Conservation (phyloP, 2,113 vertebrate species). For the Athene noctua region DNA sequence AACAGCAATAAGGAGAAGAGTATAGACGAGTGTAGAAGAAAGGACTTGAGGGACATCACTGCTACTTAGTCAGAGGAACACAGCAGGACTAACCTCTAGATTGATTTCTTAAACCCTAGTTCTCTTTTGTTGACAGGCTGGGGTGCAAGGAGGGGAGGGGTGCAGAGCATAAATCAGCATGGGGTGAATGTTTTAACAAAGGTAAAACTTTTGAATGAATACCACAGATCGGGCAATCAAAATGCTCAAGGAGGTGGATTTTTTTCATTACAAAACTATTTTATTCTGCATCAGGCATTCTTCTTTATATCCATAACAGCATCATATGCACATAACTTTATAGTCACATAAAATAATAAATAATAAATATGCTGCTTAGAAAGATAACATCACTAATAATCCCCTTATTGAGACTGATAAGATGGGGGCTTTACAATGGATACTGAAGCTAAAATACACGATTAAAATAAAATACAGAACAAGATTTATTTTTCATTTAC, state of each 20-base stretch:
- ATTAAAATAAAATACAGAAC: constrained; percentile 17
- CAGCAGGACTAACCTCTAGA: not conserved
- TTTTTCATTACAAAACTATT: not conserved
- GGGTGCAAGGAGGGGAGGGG: not conserved
- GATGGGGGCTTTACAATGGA: not conserved
- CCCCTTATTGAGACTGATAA: not conserved
- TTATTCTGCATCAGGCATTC: not conserved
- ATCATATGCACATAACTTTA: not conserved
- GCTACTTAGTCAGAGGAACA: not conserved
- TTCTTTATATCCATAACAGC: not conserved
- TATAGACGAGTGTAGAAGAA: not conserved
- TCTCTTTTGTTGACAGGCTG: not conserved
- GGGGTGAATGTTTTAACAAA: not conserved
- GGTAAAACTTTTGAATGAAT: not conserved
- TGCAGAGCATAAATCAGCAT: not conserved
- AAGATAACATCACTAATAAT: not conserved
- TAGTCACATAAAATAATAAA: not conserved
- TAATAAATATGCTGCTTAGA: not conserved
- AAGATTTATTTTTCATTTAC: constrained; percentile 33
- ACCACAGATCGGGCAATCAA: not conserved
- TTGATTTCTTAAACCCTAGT: not conserved
- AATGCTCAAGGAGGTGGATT: not conserved
- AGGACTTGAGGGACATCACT: not conserved
- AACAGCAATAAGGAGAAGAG: not conserved
- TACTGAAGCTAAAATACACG: not conserved